Conservation (phyloP, 1,140 invertebrate species). For the Drosophila rhopaloa region DNA sequence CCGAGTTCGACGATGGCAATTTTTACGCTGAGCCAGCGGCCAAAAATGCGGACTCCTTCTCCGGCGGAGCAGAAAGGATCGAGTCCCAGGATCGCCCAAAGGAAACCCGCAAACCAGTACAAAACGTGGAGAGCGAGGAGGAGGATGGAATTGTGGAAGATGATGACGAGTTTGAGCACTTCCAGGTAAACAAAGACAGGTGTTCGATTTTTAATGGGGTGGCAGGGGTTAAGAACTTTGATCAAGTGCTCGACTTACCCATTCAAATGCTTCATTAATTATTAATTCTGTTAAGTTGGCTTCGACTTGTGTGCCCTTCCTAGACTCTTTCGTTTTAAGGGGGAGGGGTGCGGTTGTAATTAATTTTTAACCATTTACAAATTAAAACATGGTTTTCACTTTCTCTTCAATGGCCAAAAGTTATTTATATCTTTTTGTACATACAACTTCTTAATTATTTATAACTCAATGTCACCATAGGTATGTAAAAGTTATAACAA, state of each 20-base stretch:
- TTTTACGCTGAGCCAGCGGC: constrained; percentile 54
- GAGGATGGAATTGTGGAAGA: constrained; percentile 85
- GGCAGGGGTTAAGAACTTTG: neutral
- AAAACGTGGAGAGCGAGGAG: constrained; percentile 44
- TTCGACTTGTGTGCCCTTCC: no score
- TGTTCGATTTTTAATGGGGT: neutral
- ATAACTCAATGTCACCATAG: neutral
- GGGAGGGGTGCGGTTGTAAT: no score
- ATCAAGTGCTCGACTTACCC: no score
- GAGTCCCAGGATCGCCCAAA: constrained; percentile 29
- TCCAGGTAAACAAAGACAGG: constrained; percentile 84
- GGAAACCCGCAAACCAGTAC: constrained; percentile 18
- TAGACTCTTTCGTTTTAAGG: no score
- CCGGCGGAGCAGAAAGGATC: constrained; percentile 12
- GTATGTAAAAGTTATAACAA: neutral
- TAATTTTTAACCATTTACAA: neutral
- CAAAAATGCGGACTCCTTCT: constrained; percentile 54
- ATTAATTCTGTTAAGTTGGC: neutral
- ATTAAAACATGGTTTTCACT: neutral
- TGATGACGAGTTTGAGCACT: constrained; percentile 96
- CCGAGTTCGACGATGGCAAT: constrained; percentile 95
- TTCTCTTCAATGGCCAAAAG: neutral
- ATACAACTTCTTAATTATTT: neutral
- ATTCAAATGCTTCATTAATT: neutral
- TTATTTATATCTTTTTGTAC: neutral